These are phyloP conservation scores for Thunnus thynnus DNA, from an alignment of 2,113 vertebrate species.

Conservation along the genomic window DNA sequence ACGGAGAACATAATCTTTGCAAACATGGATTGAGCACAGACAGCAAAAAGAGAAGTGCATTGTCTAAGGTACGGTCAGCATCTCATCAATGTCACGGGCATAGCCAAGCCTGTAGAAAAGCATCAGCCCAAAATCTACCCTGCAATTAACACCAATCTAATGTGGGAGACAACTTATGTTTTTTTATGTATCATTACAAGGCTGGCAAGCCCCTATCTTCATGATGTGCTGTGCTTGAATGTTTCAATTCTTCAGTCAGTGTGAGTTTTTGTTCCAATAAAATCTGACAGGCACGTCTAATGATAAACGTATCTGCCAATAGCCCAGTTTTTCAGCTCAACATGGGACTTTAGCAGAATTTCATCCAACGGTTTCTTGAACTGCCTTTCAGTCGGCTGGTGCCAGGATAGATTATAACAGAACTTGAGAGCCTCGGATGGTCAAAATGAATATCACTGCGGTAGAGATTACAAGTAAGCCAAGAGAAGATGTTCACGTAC, in stretches of 20 bases:
- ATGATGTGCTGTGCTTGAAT: constrained; percentile 50
- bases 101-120: constrained; percentile 28
- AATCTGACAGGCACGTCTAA: constrained; percentile 75
- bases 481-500: constrained; percentile 15
- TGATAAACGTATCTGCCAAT: constrained; percentile 71
- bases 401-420: constrained; percentile 57
- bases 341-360: constrained; percentile 53
- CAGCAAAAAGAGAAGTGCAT: not conserved
- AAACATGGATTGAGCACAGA: constrained; percentile 23
- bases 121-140: constrained; percentile 38
- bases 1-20: constrained; percentile 19
- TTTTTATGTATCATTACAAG: constrained; percentile 60
- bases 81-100: constrained; percentile 6
- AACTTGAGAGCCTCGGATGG: constrained; percentile 44
- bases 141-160: constrained; percentile 51
- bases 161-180: constrained; percentile 66
- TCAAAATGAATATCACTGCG: constrained; percentile 48
- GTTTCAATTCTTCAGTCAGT: constrained; percentile 56
- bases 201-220: constrained; percentile 58
- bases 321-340: constrained; percentile 63
- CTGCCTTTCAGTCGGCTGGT: constrained; percentile 45
- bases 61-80: constrained; percentile 14
- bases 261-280: constrained; percentile 64
- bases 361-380: constrained; percentile 63
- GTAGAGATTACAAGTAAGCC: constrained; percentile 39